These are phyloP conservation scores for Ephydatia muelleri DNA, from an alignment of 37 sponge, comb jelly and placozoan species.

Conservation along the genomic window DNA sequence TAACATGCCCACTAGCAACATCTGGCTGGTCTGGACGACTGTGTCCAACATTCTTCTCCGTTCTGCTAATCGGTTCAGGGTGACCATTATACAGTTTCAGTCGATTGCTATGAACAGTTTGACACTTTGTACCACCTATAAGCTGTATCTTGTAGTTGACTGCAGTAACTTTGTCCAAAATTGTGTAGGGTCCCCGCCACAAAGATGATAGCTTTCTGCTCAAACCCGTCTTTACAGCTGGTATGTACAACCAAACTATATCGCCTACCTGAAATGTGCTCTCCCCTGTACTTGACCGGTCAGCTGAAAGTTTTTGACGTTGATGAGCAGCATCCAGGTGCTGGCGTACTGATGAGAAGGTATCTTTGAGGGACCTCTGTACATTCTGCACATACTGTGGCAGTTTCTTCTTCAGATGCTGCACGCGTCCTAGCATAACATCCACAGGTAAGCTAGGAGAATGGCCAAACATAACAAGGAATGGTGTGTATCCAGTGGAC, in stretches of 20 bases:
- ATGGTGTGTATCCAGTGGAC: conserved; percentile 30
- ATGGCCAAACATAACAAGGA: conserved; percentile 26
- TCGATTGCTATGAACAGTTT: too few species aligned
- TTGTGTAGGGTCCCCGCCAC: conserved; percentile 29
- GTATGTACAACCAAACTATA: conserved; percentile 21
- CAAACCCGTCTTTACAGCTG: conserved; percentile 11
- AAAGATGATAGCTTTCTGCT: conserved; percentile 9
- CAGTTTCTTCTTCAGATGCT: neutral
- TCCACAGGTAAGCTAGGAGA: conserved; percentile 35
- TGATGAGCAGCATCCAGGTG: neutral
- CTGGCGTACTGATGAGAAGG: too few species aligned
- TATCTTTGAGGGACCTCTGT: too few species aligned
- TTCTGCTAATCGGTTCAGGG: too few species aligned
- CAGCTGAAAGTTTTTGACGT: too few species aligned
- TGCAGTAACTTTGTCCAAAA: neutral
- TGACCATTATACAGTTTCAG: too few species aligned
- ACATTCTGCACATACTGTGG: neutral
- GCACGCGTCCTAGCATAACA: conserved; percentile 19
- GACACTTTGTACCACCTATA: too few species aligned
- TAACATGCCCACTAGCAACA: too few species aligned
- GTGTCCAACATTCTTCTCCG: too few species aligned
- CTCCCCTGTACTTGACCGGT: too few species aligned
- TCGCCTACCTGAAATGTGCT: neutral
- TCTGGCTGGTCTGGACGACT: too few species aligned
- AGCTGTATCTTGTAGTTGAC: conserved; percentile 5